Percentiles rank a stretch among this genome's conserved stretches.
phyloP scores from a whole-genome alignment of 2,797 vertebrate species.

The Aeoliscus strigatus region DNA sequence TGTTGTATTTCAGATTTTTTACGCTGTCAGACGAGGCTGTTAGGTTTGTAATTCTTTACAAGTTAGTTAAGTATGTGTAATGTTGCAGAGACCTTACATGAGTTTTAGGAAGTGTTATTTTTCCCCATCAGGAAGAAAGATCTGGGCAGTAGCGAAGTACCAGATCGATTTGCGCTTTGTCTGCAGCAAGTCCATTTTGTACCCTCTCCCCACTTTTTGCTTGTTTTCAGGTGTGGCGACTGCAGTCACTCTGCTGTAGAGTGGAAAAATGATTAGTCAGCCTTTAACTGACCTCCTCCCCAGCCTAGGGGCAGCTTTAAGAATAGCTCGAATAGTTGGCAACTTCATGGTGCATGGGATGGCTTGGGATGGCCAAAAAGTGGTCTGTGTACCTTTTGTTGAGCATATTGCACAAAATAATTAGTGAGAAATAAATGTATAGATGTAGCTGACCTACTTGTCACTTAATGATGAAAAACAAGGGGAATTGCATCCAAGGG shows the following conservation, averaged over 20 bases:
- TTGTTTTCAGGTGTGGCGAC: conserved; percentile 23
- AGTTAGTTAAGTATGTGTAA: no score
- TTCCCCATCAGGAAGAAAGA: conserved; percentile 25
- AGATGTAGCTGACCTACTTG: conserved; percentile 14
- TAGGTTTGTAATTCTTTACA: no score
- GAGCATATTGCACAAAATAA: conserved; percentile 5
- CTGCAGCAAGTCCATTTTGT: conserved; percentile 23
- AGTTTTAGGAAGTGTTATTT: conserved; percentile 27
- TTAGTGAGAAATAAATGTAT: conserved; percentile 6
- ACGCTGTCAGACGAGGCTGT: no score
- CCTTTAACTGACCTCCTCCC: conserved; percentile 36
- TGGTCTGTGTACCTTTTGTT: conserved; percentile 10
- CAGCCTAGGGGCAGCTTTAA: conserved; percentile 31
- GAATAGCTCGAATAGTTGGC: conserved; percentile 22
- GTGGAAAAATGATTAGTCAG: conserved; percentile 44
- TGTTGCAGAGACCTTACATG: no score
- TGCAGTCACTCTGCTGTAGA: conserved; percentile 27
- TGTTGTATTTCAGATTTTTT: no score
- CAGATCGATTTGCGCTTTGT: neutral
- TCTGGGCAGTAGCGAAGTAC: conserved; percentile 12
- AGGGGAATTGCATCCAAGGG: conserved; percentile 14
- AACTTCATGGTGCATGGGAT: conserved; percentile 19
- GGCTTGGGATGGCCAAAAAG: conserved; percentile 7
- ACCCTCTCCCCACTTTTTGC: conserved; percentile 4
- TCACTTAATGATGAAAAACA: conserved; percentile 21